Evolutionary conservation across 2,888 invertebrate species (phyloP).

Genomic region (Conchocele bisecta): DNA sequence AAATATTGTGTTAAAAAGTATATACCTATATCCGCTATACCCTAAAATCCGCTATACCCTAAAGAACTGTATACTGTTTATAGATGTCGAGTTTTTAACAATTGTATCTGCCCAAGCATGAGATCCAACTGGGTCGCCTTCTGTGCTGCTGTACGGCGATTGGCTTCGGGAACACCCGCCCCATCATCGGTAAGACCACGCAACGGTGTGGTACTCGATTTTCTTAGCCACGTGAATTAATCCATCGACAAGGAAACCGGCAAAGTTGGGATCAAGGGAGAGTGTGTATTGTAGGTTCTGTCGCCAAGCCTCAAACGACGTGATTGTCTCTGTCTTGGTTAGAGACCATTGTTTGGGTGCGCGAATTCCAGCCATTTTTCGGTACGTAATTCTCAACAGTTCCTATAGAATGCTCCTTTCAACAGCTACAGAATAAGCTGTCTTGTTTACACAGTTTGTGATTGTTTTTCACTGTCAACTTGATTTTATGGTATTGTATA

Average conservation of each 20-base stretch:
- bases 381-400: too few relatives aligned
- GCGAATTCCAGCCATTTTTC: not conserved
- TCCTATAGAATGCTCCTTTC: too few relatives aligned
- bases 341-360: constrained; percentile 33
- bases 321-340: constrained; percentile 20
- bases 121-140: constrained; percentile 38
- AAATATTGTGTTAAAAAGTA: too few relatives aligned
- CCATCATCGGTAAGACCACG: constrained; percentile 36
- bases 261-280: constrained; percentile 28
- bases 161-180: constrained; percentile 10
- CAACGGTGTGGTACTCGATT: constrained; percentile 21
- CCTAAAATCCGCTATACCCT: too few relatives aligned
- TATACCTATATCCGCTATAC: too few relatives aligned
- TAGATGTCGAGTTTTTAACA: constrained; percentile 43
- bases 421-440: too few relatives aligned
- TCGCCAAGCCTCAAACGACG: constrained; percentile 21
- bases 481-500: too few relatives aligned
- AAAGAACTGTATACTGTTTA: too few relatives aligned
- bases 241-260: constrained; percentile 25
- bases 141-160: constrained; percentile 24
- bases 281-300: constrained; percentile 22
- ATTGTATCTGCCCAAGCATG: constrained; percentile 56
- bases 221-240: constrained; percentile 49
- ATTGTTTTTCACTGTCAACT: too few relatives aligned
- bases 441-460: too few relatives aligned